These are phyloP conservation scores for Lutra lutra DNA, from an alignment of 2,797 vertebrate genomes.

Conservation along the genomic window DNA sequence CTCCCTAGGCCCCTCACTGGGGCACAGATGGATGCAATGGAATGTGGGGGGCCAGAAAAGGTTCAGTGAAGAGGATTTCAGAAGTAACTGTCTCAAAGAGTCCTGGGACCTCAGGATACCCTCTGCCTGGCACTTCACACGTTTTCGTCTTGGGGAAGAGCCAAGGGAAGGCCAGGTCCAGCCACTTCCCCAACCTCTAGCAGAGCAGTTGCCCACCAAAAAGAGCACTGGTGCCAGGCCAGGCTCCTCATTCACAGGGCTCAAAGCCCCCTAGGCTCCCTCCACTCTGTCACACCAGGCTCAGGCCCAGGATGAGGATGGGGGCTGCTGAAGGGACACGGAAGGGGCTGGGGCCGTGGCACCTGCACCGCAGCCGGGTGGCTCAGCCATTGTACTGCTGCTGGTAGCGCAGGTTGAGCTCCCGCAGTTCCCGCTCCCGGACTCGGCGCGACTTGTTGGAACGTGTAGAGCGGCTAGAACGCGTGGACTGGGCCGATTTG, in stretches of 20 bases:
- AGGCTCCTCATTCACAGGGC: neutral
- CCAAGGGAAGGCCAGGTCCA: slow-evolving; percentile 27
- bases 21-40: slow-evolving; percentile 11
- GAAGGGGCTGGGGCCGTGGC: neutral
- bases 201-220: slow-evolving; percentile 42
- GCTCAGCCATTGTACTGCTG: slow-evolving; percentile 96
- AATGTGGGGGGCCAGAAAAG: neutral
- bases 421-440: slow-evolving; percentile 95
- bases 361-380: neutral
- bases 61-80: neutral
- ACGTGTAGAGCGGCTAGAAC: slow-evolving; percentile 97
- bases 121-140: neutral
- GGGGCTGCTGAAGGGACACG: slow-evolving; percentile 62
- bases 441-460: slow-evolving; percentile 96
- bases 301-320: neutral
- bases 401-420: slow-evolving; percentile 98
- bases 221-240: slow-evolving; percentile 16
- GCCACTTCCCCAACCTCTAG: neutral
- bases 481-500: slow-evolving; percentile 97
- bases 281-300: neutral
- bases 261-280: neutral
- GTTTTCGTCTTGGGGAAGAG: slow-evolving; percentile 14
- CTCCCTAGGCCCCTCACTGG: neutral
- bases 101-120: neutral
- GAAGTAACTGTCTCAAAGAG: slow-evolving; percentile 42